A percentile compares a stretch with the other conserved stretches of the same genome.
Evolutionary conservation across 2,113 vertebrate species (phyloP).

Genomic region (Prunella himalayana): DNA sequence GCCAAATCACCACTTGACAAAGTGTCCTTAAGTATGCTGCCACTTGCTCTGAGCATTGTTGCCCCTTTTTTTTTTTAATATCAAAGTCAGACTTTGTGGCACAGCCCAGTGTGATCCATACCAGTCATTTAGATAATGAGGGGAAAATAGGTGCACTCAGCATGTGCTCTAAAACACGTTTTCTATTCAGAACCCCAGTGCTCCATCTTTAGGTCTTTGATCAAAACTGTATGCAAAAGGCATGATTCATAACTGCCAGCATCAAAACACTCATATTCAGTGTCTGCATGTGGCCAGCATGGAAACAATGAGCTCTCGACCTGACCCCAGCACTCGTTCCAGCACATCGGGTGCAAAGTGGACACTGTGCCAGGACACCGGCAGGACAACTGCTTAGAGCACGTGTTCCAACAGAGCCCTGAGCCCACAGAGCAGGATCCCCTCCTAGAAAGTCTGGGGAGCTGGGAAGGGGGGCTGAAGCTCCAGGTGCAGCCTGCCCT

Average conservation of each 20-base stretch:
- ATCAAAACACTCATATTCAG: neutral
- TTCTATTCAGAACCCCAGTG: neutral
- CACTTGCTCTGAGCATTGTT: neutral
- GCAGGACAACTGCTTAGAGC: neutral
- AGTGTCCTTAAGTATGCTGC: neutral
- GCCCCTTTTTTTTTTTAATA: neutral
- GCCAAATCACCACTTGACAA: neutral
- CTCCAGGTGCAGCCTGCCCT: conserved; percentile 38
- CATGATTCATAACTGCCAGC: neutral
- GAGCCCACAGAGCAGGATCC: neutral
- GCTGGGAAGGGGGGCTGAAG: neutral
- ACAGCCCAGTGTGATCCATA: neutral
- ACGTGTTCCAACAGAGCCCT: rapidly evolving
- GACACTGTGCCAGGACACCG: neutral
- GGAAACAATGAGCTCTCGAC: neutral
- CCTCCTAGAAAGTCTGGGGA: neutral
- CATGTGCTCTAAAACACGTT: neutral
- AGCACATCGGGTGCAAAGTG: rapidly evolving
- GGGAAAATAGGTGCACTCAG: neutral
- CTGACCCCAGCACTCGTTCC: rapidly evolving
- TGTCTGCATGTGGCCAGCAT: rapidly evolving
- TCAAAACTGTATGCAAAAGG: neutral
- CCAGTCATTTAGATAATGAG: neutral
- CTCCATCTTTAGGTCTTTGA: conserved; percentile 48
- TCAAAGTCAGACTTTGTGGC: neutral